These are phyloP conservation scores for Musca vetustissima DNA, from an alignment of 1,140 invertebrate species.

Conservation along the genomic window DNA sequence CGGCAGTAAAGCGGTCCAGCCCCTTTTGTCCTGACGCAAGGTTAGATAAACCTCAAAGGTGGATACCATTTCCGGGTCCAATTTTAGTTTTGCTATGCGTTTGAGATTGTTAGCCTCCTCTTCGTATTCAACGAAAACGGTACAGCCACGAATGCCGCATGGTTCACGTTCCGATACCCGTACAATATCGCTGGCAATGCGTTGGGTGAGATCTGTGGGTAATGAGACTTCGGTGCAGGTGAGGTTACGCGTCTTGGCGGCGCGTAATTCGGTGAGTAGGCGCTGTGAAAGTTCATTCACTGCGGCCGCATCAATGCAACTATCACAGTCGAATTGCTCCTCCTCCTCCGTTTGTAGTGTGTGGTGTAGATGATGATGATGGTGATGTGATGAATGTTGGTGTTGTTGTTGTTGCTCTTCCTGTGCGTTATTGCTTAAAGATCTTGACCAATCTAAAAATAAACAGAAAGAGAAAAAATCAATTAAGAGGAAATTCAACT, in stretches of 20 bases:
- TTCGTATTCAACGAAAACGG: constrained; percentile 12
- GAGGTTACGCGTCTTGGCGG: constrained; percentile 5
- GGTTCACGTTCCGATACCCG: constrained; percentile 17
- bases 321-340: constrained; percentile 11
- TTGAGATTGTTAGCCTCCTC: not conserved
- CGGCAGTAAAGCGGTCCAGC: constrained; percentile 14
- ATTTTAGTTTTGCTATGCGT: constrained; percentile 11
- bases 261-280: constrained; percentile 2
- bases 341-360: not conserved
- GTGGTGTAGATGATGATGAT: not conserved
- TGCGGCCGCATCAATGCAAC: constrained; percentile 1
- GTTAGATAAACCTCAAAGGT: constrained; percentile 12
- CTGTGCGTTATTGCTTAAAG: constrained; percentile 22
- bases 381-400: too few species aligned
- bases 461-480: not conserved
- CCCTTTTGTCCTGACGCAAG: constrained; percentile 1
- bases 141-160: constrained; percentile 10
- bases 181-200: constrained; percentile 13
- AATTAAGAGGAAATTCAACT: constrained; percentile 6
- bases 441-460: constrained; percentile 21
- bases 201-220: constrained; percentile 21
- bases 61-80: constrained; percentile 13
- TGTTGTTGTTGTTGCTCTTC: not conserved
- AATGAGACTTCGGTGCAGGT: constrained; percentile 17
- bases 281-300: constrained; percentile 16